Base-by-base conservation (phyloP, 2,797 vertebrate genomes). In the Gephyroberyx darwinii region DNA sequence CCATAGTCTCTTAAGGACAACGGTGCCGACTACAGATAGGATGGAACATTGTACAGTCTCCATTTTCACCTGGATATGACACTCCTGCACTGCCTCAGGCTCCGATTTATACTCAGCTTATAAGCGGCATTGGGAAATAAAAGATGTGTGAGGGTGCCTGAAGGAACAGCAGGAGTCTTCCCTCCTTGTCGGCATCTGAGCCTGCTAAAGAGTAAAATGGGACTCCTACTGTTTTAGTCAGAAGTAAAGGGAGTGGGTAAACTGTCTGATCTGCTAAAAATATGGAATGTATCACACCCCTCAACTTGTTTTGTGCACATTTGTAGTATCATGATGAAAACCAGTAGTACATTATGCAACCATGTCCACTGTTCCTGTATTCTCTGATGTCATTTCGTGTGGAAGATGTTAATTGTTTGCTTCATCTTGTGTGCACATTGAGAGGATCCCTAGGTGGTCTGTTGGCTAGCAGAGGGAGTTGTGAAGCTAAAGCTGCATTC, bases 1-100 rank as follows among this genome's bases (percentile, higher is more conserved):
- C 65, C 47, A 20, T 37, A 59, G 55, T 77, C 62, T 74, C 74
- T 69, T 70, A 59, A 74, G 70, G 80, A 67, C 51, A 41, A 67
- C 62, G 58, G 63, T 4, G 8, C 71, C 75, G 71, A 64, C 69
- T 70, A 52, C 56, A 77, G 74, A 84, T 53, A 51, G 65, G 75
- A 74, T 72, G 39, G 80, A 82, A 80, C 53, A 48, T 43, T 67
- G 74, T 74, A 67, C 60, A 67, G 77, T 77, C 67, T 84, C 82
- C 78, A 75, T 83, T 75, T 88, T 85, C 85, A 89, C 86, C 84
- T 85, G 84, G 65, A 83, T 83, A 41, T 86, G 85, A 85, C 86
- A 78, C 65, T 81, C 66, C 69, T 74, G 55, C 75, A 66, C 80
- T 1, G 87, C 88, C 80, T 71, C 61, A 0, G 80, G 87, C 83